A percentile compares a stretch with the other conserved stretches of the same genome.
Evolutionary conservation across 2,888 invertebrate genomes (phyloP).

Genomic region (Bellardia bayeri): DNA sequence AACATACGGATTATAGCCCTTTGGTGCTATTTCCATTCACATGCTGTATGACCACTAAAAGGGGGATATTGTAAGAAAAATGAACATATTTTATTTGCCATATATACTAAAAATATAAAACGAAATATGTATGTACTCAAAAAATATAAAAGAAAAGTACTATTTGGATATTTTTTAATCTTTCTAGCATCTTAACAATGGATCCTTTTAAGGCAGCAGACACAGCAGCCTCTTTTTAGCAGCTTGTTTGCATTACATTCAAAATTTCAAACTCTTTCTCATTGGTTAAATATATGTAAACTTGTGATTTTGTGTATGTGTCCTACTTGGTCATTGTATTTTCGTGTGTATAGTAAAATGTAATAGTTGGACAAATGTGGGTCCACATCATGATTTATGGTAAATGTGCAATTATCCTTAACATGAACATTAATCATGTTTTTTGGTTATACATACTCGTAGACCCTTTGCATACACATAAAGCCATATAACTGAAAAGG

Average conservation of each 20-base stretch:
- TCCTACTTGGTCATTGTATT: conserved; percentile 42
- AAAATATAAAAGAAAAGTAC: neutral
- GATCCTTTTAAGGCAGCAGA: conserved; percentile 1
- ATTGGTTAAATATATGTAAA: neutral
- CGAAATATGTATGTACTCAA: neutral
- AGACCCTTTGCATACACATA: neutral
- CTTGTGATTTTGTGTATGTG: neutral
- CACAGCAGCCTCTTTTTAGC: neutral
- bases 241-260: conserved; percentile 13
- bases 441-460: conserved; percentile 36
- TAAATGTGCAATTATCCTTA: conserved; percentile 74
- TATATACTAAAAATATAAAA: neutral
- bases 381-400: conserved; percentile 74
- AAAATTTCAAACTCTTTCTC: conserved; percentile 43
- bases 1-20: neutral
- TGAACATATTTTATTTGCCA: conserved; percentile 43
- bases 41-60: neutral
- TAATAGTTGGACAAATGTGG: conserved; percentile 66
- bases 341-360: conserved; percentile 43
- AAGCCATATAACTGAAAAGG: conserved; percentile 16
- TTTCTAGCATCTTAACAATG: conserved; percentile 55
- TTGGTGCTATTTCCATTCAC: neutral
- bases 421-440: conserved; percentile 75
- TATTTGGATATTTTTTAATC: conserved; percentile 52
- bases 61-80: neutral